Conservation (phyloP, 2,797 vertebrate genomes). For the Tapirus indicus region DNA sequence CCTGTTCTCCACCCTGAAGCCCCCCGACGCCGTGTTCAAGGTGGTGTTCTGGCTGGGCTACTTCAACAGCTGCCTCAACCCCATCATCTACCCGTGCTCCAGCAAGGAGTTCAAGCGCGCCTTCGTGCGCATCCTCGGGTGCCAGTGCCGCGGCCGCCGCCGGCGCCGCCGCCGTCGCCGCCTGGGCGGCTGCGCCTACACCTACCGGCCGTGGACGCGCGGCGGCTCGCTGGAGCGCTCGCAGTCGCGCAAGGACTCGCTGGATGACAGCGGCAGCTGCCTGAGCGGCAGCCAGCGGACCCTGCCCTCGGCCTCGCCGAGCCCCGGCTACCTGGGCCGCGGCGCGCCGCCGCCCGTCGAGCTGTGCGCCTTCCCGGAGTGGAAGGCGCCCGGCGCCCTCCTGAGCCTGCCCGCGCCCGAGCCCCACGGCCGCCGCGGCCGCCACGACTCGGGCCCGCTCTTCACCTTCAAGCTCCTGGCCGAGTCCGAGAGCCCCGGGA, state of each 20-base stretch:
- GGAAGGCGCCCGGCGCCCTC: conserved; percentile 88
- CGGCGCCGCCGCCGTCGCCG: conserved; percentile 83
- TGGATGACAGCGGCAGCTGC: conserved; percentile 92
- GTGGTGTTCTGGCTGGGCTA: conserved; percentile 99
- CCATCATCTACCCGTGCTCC: conserved; percentile 99
- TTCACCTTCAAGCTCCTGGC: conserved; percentile 86
- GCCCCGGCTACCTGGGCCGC: conserved; percentile 92
- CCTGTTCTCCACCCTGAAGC: conserved; percentile 93
- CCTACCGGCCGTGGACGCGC: conserved; percentile 94
- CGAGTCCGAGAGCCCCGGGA: conserved; percentile 84
- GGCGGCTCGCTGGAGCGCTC: conserved; percentile 92
- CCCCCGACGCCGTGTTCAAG: conserved; percentile 95
- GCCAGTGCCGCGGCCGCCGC: conserved; percentile 94
- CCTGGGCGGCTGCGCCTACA: conserved; percentile 92
- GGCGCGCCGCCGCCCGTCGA: conserved; percentile 89
- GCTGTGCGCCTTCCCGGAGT: conserved; percentile 89
- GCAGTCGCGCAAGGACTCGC: conserved; percentile 92
- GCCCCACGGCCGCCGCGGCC: conserved; percentile 70
- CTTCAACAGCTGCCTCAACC: conserved; percentile 99
- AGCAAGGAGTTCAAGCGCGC: conserved; percentile 98
- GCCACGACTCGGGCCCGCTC: conserved; percentile 78
- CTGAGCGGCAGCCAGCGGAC: conserved; percentile 95
- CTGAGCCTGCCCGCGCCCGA: conserved; percentile 85
- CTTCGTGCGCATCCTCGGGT: conserved; percentile 96
- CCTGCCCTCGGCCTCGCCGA: conserved; percentile 92